Base-by-base conservation (phyloP, 2,113 vertebrate species). In the Peromyscus maniculatus region DNA sequence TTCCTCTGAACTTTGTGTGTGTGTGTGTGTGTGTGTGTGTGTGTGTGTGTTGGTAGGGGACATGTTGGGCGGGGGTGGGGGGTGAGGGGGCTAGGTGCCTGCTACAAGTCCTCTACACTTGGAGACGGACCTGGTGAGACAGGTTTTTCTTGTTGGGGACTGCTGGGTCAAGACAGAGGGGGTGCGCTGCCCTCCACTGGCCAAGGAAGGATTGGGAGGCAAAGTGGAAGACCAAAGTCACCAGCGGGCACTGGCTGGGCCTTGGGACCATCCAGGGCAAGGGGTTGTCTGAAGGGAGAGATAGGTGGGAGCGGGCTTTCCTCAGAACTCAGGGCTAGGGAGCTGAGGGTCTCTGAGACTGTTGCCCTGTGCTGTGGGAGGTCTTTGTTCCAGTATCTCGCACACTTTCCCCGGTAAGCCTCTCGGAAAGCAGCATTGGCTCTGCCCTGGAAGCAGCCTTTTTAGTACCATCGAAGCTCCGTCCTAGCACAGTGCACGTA, bases 1-100 rank as follows among this genome's bases (percentile, higher is more conserved):
- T 0, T n/a, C 43, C 19, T 75, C 46, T 1, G 0, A 9, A 19
- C 16, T 66, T n/a, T n/a, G n/a, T n/a, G n/a, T n/a, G 36, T 33
- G 26, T 11, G 16, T 36, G 28, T 33, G 78, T 55, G 52, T 55
- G 33, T 57, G 33, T 22, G 78, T 80, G 78, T 33, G 43, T 28
- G 43, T 43, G 43, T 24, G 0, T 43, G 43, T 16, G 75, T 3
- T 66, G 64, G 55, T 17, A 17, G 57, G 57, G 57, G 55, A 13
- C 13, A 52, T 52, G 49, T 52, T 52, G 49, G 55, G 39, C 7
- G 31, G 4, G 21, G 5, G 33, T 21, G 55, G 24, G 5, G 49
- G 28, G 43, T 43, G 43, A 3, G 43, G 43, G 43, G 4, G 43
- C 43, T 1, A 49, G 64, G 46, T 67, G 31, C 10, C 31, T 57